Evolutionary conservation across 2,888 invertebrate species (phyloP).

Genomic region (Cosmorhoe ocellata): DNA sequence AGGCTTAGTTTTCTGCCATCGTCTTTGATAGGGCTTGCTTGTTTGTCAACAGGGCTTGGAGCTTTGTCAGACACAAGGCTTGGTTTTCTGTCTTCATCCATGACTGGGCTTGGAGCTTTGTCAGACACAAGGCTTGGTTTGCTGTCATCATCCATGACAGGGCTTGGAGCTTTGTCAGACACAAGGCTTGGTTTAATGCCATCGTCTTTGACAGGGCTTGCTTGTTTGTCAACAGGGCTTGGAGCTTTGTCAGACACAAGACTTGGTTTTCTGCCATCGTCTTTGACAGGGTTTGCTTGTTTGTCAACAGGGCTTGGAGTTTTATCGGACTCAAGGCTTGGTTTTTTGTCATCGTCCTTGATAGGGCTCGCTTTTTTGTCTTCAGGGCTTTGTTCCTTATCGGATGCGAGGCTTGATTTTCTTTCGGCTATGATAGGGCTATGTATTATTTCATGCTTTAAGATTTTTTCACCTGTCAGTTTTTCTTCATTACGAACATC

Average conservation of each 20-base stretch:
- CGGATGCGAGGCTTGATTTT: background rate
- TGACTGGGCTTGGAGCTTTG: too few species aligned
- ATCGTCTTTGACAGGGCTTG: slow-evolving; percentile 11
- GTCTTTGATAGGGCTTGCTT: background rate
- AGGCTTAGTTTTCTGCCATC: too few species aligned
- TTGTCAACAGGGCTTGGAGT: slow-evolving; percentile 1
- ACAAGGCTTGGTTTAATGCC: background rate
- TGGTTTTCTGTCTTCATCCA: background rate
- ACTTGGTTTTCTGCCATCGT: slow-evolving; percentile 14
- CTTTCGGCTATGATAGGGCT: slow-evolving; percentile 16
- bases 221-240: slow-evolving; percentile 6
- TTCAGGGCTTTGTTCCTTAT: slow-evolving; percentile 10
- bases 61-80: background rate
- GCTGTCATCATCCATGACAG: background rate
- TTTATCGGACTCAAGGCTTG: background rate
- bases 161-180: background rate
- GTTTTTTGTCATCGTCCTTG: too few species aligned
- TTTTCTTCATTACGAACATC: too few species aligned
- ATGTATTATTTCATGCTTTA: background rate
- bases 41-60: slow-evolving; percentile 25
- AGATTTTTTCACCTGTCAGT: too few species aligned
- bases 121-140: background rate
- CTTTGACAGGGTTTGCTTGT: slow-evolving; percentile 5
- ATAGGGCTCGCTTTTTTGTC: slow-evolving; percentile 1
- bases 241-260: background rate